Evolutionary conservation across 1,140 invertebrate genomes (phyloP).

Genomic region (Reticulitermes speratus): DNA sequence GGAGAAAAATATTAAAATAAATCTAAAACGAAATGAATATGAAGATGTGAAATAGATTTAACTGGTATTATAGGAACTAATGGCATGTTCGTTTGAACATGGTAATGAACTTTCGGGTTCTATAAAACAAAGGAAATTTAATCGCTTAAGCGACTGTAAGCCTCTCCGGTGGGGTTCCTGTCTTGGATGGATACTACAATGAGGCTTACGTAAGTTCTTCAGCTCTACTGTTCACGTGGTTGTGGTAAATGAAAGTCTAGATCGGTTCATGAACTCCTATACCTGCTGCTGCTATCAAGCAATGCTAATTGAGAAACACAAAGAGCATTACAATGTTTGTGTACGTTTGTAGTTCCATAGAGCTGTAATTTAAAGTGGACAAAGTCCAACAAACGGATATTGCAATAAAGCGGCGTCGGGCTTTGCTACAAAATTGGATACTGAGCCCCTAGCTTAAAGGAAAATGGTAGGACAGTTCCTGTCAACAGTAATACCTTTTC

Average conservation of each 20-base stretch:
- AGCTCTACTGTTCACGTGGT: no score
- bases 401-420: background rate
- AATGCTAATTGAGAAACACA: no score
- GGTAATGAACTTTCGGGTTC: background rate
- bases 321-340: no score
- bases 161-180: no score
- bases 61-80: background rate
- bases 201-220: no score
- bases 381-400: constrained; percentile 2
- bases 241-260: no score
- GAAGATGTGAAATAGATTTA: background rate
- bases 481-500: background rate
- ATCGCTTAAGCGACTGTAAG: no score
- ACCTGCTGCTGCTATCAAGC: no score
- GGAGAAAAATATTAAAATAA: background rate
- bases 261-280: no score
- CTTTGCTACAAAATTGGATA: constrained; percentile 17
- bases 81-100: background rate
- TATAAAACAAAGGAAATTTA: background rate
- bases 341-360: no score
- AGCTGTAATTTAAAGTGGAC: constrained; percentile 7
- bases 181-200: no score
- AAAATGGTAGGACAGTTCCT: background rate
- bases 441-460: background rate
- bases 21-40: background rate